These are phyloP conservation scores for Pseudorhombus dupliciocellatus DNA, from an alignment of 2,113 vertebrate species.

Conservation along the genomic window DNA sequence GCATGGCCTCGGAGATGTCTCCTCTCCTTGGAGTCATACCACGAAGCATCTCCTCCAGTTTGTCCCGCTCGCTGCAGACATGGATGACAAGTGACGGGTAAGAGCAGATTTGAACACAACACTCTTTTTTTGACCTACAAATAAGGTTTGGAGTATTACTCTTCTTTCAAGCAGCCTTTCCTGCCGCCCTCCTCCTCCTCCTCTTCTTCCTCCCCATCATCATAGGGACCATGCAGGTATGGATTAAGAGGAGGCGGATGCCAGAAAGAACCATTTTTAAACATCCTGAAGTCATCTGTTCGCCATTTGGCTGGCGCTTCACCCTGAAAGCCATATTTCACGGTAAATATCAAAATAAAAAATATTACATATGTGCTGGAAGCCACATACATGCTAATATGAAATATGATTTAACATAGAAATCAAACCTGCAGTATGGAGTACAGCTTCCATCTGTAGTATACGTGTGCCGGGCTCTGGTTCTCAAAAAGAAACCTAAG, in stretches of 20 bases:
- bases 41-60: slow-evolving; percentile 94
- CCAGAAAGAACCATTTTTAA: slow-evolving; percentile 98
- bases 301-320: slow-evolving; percentile 96
- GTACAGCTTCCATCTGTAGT: slow-evolving; percentile 98
- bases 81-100: background rate
- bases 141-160: slow-evolving; percentile 81
- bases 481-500: slow-evolving; percentile 99
- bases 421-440: slow-evolving; percentile 93
- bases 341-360: background rate
- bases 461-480: slow-evolving; percentile 98
- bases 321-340: slow-evolving; percentile 78
- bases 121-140: background rate
- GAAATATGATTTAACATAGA: background rate
- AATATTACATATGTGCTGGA: background rate
- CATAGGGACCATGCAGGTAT: slow-evolving; percentile 93
- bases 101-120: background rate
- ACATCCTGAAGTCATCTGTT: slow-evolving; percentile 97
- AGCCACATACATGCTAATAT: background rate
- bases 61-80: slow-evolving; percentile 92
- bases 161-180: slow-evolving; percentile 96
- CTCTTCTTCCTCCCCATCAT: slow-evolving; percentile 91
- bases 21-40: slow-evolving; percentile 92
- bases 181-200: slow-evolving; percentile 92
- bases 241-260: slow-evolving; percentile 96
- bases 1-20: slow-evolving; percentile 95